A percentile compares a stretch with the other conserved stretches of the same genome.
These are phyloP conservation scores for Micronycteris hirsuta DNA, from an alignment of 2,113 vertebrate species.

Conservation along the genomic window DNA sequence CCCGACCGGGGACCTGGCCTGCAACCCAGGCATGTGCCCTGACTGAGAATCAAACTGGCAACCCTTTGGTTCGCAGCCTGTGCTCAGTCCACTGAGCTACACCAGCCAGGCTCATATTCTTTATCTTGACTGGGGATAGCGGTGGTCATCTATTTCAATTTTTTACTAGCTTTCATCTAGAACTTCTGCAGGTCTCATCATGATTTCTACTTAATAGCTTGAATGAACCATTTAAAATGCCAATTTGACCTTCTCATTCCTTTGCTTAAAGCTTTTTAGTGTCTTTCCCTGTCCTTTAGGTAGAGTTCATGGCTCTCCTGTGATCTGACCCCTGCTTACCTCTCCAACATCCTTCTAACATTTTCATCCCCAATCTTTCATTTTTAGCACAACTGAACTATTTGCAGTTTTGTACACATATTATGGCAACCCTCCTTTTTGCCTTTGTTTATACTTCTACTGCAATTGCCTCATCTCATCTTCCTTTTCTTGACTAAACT, in stretches of 20 bases:
- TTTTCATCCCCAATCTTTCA: background rate
- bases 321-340: background rate
- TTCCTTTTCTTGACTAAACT: background rate
- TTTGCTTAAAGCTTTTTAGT: conserved; percentile 4
- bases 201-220: conserved; percentile 9
- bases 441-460: background rate
- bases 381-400: background rate
- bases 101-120: background rate
- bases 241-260: background rate
- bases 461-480: background rate
- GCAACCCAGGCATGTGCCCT: too few relatives aligned
- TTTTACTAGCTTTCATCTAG: background rate
- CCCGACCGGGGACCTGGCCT: too few relatives aligned
- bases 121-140: background rate
- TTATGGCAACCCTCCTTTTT: background rate
- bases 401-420: background rate
- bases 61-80: too few relatives aligned
- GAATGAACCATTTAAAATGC: background rate
- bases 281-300: background rate
- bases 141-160: background rate
- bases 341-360: background rate
- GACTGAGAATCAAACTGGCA: too few relatives aligned
- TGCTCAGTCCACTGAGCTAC: too few relatives aligned
- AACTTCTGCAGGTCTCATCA: background rate
- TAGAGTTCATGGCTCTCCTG: background rate